A percentile compares a stretch with the other conserved stretches of the same genome.
phyloP scores from a whole-genome alignment of 2,888 invertebrate genomes.

The Latrodectus elegans region DNA sequence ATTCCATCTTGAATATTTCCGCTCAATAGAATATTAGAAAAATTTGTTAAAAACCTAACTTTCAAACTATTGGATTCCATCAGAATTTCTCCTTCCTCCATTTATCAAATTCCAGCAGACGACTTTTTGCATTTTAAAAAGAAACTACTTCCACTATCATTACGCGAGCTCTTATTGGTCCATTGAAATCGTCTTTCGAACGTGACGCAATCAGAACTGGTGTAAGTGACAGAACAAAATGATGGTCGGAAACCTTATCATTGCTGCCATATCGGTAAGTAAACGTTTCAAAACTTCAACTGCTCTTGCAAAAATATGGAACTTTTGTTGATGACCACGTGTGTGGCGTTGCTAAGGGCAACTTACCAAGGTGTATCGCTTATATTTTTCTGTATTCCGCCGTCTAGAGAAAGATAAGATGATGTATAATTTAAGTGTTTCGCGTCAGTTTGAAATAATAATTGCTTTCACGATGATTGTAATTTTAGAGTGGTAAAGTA shows the following conservation, averaged over 20 bases:
- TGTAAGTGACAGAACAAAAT: conserved; percentile 53
- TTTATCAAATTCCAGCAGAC: neutral
- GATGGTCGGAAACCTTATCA: conserved; percentile 50
- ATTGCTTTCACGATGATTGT: neutral
- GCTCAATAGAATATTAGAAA: neutral
- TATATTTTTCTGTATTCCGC: conserved; percentile 13
- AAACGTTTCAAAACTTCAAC: conserved; percentile 56
- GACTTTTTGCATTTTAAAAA: neutral
- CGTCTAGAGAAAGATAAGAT: conserved; percentile 25
- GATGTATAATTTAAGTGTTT: conserved; percentile 7
- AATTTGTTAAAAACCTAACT: neutral
- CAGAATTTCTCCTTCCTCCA: neutral
- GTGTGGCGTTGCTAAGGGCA: conserved; percentile 59
- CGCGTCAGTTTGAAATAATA: conserved; percentile 10
- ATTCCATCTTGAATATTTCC: neutral
- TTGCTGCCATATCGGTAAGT: conserved; percentile 60
- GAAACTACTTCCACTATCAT: conserved; percentile 7
- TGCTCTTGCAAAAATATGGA: conserved; percentile 55
- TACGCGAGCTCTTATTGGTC: neutral
- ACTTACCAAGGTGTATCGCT: conserved; percentile 44
- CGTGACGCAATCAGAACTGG: conserved; percentile 17
- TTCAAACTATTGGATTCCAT: neutral
- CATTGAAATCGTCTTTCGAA: conserved; percentile 17
- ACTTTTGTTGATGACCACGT: conserved; percentile 60
- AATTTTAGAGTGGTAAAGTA: neutral